A percentile compares a stretch with the other conserved stretches of the same genome.
Evolutionary conservation across 2,888 invertebrate species (phyloP).

Genomic region (Dexiosoma caninum): DNA sequence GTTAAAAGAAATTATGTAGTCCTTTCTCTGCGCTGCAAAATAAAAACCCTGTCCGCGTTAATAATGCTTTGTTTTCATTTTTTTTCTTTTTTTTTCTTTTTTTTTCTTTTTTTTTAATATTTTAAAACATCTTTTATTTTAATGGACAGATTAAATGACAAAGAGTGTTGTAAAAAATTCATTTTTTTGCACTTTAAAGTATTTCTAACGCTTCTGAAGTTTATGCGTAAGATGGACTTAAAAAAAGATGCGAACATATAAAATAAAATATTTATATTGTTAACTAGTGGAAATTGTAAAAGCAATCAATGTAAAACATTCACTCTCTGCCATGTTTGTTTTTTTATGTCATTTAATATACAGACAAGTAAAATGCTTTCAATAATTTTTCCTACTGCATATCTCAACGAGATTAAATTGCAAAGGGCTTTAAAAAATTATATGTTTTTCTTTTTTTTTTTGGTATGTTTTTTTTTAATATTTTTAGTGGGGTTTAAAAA

Average conservation of each 20-base stretch:
- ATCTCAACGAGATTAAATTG: not conserved
- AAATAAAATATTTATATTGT: constrained; percentile 14
- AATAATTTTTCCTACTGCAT: no score
- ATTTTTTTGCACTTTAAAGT: not conserved
- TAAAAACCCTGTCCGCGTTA: no score
- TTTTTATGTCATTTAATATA: no score
- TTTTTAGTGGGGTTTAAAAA: not conserved
- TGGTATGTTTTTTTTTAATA: not conserved
- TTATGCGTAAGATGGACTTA: constrained; percentile 5
- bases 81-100: no score
- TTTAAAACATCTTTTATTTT: constrained; percentile 44
- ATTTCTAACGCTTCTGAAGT: constrained; percentile 19
- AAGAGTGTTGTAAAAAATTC: not conserved
- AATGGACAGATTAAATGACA: constrained; percentile 54
- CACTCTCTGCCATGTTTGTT: no score
- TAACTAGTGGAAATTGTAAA: not conserved
- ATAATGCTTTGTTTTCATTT: no score
- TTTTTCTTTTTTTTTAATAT: no score
- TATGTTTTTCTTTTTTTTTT: no score
- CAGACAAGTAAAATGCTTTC: no score
- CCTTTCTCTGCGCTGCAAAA: not conserved
- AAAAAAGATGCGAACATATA: not conserved
- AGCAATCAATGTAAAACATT: not conserved
- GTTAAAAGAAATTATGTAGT: constrained; percentile 6
- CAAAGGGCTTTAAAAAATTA: not conserved